Base-by-base conservation (phyloP, 2,113 vertebrate genomes). In the Brienomyrus longianalis region DNA sequence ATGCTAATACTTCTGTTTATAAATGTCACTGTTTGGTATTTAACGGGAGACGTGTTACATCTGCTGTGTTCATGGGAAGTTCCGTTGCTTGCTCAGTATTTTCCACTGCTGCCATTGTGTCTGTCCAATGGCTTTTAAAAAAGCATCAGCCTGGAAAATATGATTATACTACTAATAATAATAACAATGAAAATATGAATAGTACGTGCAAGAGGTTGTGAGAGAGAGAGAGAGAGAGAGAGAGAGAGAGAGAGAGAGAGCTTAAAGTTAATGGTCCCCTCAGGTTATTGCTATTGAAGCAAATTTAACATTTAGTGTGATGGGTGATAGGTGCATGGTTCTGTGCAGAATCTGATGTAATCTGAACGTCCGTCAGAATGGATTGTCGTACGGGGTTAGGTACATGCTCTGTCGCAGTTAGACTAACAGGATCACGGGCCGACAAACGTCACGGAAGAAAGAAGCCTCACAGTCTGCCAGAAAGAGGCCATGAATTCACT, bases 11-110 rank as follows among this genome's bases (percentile, higher is more conserved):
- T 43, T 80, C 74, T 70, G 62, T 70, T 70, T 80, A 80, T 80
- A 80, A 80, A 80, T 80, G 31, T 80, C 74, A 80, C 74, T 80
- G 13, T 80, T 80, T 80, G 74, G 74, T 80, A 80, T 80, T 80
- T 80, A 77, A 80, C 74, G 1, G 35, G 35, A 43, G 74, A 80
- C 6, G 74, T 80, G 74, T 80, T 80, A 43, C 74, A 80, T 80
- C 74, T 39, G 74, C 74, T 80, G 74, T 43, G 74, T 43, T 43
- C 35, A 43, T 80, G 31, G 35, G 74, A 80, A 80, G 35, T 80
- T 43, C 35, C 19, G 74, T 2, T 7, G 74, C 70, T 80, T 80
- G 74, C 74, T 80, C 31, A 80, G 15, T 19, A 80, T 43, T 43
- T 80, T 80, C 5, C 17, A 35, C 74, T 80, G 35, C 31, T 17